A percentile compares a stretch with the other conserved stretches of the same genome.
Evolutionary conservation across 2,888 invertebrate species (phyloP).

Genomic region (Oligia strigilis): DNA sequence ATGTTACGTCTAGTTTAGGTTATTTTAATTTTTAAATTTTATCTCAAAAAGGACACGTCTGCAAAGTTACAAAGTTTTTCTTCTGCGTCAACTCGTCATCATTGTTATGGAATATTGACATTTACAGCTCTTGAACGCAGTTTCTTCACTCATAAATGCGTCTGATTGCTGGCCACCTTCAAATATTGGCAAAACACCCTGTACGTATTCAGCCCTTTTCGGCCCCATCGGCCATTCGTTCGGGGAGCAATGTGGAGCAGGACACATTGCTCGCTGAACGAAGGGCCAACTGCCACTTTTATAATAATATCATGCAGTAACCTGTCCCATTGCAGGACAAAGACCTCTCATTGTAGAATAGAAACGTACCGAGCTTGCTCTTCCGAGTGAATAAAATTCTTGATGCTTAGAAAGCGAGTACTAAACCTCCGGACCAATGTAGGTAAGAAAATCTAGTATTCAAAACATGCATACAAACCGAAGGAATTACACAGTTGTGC

Average conservation of each 20-base stretch:
- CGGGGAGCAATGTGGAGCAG: no score
- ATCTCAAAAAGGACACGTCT: no score
- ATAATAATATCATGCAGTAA: no score
- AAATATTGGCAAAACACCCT: not conserved
- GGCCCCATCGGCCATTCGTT: not conserved
- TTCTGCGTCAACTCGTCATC: no score
- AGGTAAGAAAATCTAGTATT: slow-evolving; percentile 17
- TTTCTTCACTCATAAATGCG: not conserved
- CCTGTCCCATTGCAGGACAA: not conserved
- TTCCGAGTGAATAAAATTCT: not conserved
- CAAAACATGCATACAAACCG: slow-evolving; percentile 48
- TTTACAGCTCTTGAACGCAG: not conserved
- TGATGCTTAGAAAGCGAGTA: not conserved
- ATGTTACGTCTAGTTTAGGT: no score
- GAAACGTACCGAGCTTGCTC: not conserved
- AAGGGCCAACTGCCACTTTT: not conserved
- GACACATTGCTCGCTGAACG: not conserved
- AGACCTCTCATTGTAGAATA: not conserved
- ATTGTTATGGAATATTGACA: not conserved
- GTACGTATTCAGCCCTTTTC: not conserved
- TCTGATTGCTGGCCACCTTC: not conserved
- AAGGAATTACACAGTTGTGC: slow-evolving; percentile 52
- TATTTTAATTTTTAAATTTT: no score
- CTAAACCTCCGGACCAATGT: not conserved
- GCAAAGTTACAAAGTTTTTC: not conserved